A percentile compares a stretch with the other conserved stretches of the same genome.
These are phyloP conservation scores for Sylvia borin DNA, from an alignment of 2,797 vertebrate genomes.

Conservation along the genomic window DNA sequence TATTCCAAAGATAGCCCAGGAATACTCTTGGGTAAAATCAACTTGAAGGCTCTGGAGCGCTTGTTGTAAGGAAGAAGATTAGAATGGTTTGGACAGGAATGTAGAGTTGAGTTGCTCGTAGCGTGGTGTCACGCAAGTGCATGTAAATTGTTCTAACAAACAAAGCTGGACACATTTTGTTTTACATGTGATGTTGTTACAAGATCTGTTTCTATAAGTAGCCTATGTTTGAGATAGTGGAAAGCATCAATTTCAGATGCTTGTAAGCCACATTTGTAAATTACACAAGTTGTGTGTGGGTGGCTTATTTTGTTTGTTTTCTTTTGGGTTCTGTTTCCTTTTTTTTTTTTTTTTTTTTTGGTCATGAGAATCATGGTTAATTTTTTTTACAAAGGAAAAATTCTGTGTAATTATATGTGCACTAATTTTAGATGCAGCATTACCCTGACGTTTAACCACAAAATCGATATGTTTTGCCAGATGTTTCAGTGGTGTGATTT, in stretches of 20 bases:
- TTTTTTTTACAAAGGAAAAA: background rate
- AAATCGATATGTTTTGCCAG: background rate
- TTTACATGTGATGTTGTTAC: background rate
- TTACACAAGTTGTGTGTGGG: background rate
- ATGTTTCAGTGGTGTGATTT: background rate
- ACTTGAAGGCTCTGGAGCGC: slow-evolving; percentile 4
- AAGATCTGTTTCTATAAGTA: background rate
- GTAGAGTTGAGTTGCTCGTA: background rate
- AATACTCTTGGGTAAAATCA: slow-evolving; percentile 58
- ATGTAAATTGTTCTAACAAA: slow-evolving; percentile 34
- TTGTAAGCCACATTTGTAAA: background rate
- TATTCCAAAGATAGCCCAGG: slow-evolving; percentile 50
- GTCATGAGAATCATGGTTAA: rapidly evolving
- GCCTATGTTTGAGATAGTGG: background rate
- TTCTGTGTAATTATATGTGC: background rate
- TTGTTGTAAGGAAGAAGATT: slow-evolving; percentile 51
- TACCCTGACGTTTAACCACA: background rate
- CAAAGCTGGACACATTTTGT: background rate
- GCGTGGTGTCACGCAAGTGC: background rate
- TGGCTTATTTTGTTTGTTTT: background rate
- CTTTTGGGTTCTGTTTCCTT: background rate
- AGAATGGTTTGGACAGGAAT: slow-evolving; percentile 63
- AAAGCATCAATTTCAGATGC: background rate
- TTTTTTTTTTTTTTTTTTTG: background rate
- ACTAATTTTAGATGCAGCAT: background rate